Evolutionary conservation across 2,888 invertebrate genomes (phyloP), one percentile per base, ranked within the genome.

Genomic region (Lithophane semibrunnea): DNA sequence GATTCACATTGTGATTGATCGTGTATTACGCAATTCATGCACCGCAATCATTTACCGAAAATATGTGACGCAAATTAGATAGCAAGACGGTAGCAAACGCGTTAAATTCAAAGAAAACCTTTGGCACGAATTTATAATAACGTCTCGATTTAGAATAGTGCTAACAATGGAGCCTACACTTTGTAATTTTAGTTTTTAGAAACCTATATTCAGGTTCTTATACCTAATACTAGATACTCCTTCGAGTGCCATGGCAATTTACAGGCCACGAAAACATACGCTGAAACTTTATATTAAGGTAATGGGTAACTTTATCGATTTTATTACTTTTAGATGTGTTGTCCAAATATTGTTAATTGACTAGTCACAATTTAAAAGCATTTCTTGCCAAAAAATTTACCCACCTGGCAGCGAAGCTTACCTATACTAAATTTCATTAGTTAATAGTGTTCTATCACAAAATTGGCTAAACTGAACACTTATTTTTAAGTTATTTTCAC

Each of bases 351-450:
- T 73, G n/a, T 67, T 54, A 16, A 60, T 16, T 60, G 10, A 52
- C 83, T 83, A 83, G 83, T 85, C 86, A 72, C 42, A 66, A 71
- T 70, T 67, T 18, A 4, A 66, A 67, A 37, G 1, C 29, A 52
- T 52, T 72, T 82, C 69, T 77, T 82, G 82, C 85, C 83, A 76
- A 82, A 82, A 83, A 56, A 58, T n/a, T 7, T 69, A 52, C 82
- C 83, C 82, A 85, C 72, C 81, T 49, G 47, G 29, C 42, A 80
- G 24, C 21, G 42, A 64, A 56, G 29, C 37, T n/a, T 72, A 58
- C 16, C 13, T 13, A 47, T 49, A 49, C 52, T 9, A 37, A 3
- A 42, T 4, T 66, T 21, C 49, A 64, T 80, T 56, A 24, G 8
- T 18, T 58, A 16, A 37, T 44, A 58, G 10, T 52, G 9, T 21